Evolutionary conservation across 1,140 invertebrate species (phyloP).

Genomic region (Chionoecetes opilio): DNA sequence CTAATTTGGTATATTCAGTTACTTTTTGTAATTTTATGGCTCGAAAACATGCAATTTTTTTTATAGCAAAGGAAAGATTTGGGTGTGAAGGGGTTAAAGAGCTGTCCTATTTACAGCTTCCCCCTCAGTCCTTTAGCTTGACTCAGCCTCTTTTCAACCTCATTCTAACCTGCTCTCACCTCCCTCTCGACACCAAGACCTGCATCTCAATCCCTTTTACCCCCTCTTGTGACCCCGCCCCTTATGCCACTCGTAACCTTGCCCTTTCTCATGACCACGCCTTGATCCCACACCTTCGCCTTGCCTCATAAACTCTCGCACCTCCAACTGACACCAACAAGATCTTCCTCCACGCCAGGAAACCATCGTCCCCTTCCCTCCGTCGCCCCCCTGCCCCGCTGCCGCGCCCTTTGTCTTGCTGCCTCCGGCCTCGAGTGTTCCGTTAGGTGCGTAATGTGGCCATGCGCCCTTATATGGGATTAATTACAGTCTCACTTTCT

Average conservation of each 20-base stretch:
- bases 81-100: no score
- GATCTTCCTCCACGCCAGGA: not conserved
- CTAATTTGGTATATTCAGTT: no score
- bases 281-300: not conserved
- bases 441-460: slow-evolving; percentile 4
- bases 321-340: not conserved
- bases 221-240: not conserved
- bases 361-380: not conserved
- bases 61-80: no score
- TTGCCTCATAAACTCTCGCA: not conserved
- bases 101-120: not conserved
- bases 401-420: not conserved
- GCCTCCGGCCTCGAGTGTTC: not conserved
- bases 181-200: no score
- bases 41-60: no score
- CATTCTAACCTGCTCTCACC: not conserved
- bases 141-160: not conserved
- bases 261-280: slow-evolving; percentile 3
- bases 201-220: not conserved
- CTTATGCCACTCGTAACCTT: not conserved
- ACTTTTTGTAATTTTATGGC: no score
- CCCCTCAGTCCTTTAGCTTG: not conserved
- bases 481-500: slow-evolving; percentile 21
- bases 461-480: not conserved
- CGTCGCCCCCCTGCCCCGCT: not conserved